Evolutionary conservation across 2,888 invertebrate species (phyloP).

Genomic region (Sinhomidia bicolor): DNA sequence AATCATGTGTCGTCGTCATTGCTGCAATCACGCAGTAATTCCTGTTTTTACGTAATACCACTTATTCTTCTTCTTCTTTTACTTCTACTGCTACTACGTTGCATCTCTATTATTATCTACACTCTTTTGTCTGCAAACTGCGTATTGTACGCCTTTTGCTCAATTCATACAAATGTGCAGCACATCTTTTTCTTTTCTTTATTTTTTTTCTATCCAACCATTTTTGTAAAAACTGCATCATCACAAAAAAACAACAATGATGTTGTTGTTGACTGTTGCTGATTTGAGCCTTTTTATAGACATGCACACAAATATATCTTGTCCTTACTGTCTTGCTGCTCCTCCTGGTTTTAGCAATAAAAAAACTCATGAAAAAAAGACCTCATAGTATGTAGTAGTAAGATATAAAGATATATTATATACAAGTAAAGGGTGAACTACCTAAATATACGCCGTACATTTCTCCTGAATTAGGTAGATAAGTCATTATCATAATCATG

Average conservation of each 20-base stretch:
- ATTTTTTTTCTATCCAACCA: no score
- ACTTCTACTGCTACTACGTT: no score
- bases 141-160: background rate
- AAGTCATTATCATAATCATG: slow-evolving; percentile 29
- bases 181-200: no score
- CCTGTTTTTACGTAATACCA: background rate
- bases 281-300: background rate
- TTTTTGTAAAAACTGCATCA: slow-evolving; percentile 30
- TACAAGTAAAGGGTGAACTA: background rate
- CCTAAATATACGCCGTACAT: slow-evolving; percentile 63
- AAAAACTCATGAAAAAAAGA: background rate
- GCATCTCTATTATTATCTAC: background rate
- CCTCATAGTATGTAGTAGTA: background rate
- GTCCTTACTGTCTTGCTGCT: background rate
- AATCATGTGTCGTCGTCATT: background rate
- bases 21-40: background rate
- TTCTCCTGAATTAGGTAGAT: slow-evolving; percentile 51
- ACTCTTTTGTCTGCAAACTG: background rate
- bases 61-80: no score
- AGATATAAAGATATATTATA: no score
- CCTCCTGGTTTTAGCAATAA: slow-evolving; percentile 32
- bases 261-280: slow-evolving; percentile 4
- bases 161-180: background rate
- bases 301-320: slow-evolving; percentile 30
- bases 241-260: background rate